Evolutionary conservation across 2,797 vertebrate genomes (phyloP), one percentile per base, ranked within the genome.

Genomic region (Gadopsis bispinosus): DNA sequence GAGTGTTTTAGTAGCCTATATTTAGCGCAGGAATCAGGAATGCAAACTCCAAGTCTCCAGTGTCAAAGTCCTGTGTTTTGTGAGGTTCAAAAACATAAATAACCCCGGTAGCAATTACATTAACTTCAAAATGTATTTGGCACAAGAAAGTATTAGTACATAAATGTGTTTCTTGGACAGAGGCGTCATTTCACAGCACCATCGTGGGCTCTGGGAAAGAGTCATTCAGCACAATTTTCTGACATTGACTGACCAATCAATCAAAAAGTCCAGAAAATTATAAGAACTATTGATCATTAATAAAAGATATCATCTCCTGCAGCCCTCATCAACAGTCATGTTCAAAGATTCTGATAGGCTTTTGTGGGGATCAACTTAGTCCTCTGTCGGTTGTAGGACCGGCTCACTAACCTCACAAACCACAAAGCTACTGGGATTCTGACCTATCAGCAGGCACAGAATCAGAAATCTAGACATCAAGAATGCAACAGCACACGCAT

Each of bases 401-500:
- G 14, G 12, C 50, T 58, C 29, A 39, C n/a, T 16, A 73, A 59
- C 58, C 71, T 48, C 69, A 56, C 16, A 53, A 80, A 68, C 58
- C 45, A 50, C 72, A 16, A 37, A 22, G 29, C 51, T 33, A 7
- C n/a, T 13, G 6, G 19, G 43, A 72, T 11, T 48, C 13, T 31
- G 41, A 77, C 51, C 55, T 7, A 68, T 43, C 53, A 39, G 39
- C 10, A 71, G 29, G 47, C n/a, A 35, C 22, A 62, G 17, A 58
- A 60, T 55, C 58, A 48, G 58, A 4, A 69, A 55, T 60, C 12
- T 14, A 67, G 29, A 77, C 33, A 73, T 69, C 55, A 65, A 37
- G 26, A 74, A 73, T 67, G 35, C 50, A 83, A 22, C 31, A 67
- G 22, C 60, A 77, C 77, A 75, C 72, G 68, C 77, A 50, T 69